Evolutionary conservation across 37 sponge, comb jelly and placozoan genomes (phyloP).

Genomic region (Axinella damicornis): DNA sequence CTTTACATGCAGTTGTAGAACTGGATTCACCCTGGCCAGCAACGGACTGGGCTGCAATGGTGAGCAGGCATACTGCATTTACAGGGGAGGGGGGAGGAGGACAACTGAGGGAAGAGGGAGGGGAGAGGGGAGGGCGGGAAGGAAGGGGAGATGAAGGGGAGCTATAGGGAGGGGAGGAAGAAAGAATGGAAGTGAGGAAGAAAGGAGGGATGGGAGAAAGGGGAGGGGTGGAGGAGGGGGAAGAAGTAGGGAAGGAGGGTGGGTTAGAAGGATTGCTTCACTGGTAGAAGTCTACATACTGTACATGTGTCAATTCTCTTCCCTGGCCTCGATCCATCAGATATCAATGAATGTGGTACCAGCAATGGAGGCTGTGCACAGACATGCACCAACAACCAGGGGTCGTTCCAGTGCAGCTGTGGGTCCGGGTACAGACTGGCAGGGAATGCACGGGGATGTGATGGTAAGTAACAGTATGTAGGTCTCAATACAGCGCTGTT

Average conservation of each 20-base stretch:
- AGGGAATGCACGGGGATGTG: slow-evolving; percentile 21
- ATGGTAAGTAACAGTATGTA: neutral
- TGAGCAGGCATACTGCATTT: no score
- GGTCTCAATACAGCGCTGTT: no score
- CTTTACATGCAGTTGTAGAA: neutral
- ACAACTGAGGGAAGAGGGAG: neutral
- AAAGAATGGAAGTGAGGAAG: no score
- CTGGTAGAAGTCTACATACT: no score
- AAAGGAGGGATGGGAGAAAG: no score
- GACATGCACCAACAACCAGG: slow-evolving; percentile 19
- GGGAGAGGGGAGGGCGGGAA: neutral
- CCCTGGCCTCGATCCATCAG: neutral
- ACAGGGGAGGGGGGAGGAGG: no score
- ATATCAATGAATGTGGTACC: slow-evolving; percentile 44
- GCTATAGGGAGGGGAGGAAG: no score
- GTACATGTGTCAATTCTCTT: neutral
- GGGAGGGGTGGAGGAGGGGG: no score
- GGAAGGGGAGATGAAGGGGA: no score
- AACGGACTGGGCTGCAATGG: slow-evolving; percentile 7
- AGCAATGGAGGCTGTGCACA: slow-evolving; percentile 40
- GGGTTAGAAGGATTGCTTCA: no score
- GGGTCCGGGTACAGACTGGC: slow-evolving; percentile 15
- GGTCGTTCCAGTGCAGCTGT: slow-evolving; percentile 52
- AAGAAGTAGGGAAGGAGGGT: no score
- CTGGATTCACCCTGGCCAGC: slow-evolving; percentile 7